Evolutionary conservation across 2,888 invertebrate genomes (phyloP).

Genomic region (Drosophila merina): DNA sequence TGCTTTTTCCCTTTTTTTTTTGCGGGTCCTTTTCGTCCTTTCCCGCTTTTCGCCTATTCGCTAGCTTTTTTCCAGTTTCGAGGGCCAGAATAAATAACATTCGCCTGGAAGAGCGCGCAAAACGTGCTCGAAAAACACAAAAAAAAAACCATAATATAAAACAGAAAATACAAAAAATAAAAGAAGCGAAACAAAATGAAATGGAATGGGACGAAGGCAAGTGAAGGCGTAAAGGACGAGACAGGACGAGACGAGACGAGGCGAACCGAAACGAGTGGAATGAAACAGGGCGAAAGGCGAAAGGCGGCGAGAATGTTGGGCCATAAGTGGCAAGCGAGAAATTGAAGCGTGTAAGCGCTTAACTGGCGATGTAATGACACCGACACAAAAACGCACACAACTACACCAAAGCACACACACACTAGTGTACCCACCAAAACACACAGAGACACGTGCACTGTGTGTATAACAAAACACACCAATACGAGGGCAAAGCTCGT

Average conservation of each 20-base stretch:
- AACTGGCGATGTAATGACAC: constrained; percentile 66
- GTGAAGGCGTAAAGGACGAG: background rate
- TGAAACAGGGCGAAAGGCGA: constrained; percentile 25
- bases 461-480: constrained; percentile 37
- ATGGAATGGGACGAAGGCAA: background rate
- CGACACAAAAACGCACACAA: constrained; percentile 19
- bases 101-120: constrained; percentile 50
- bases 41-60: constrained; percentile 8
- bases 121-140: constrained; percentile 13
- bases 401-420: background rate
- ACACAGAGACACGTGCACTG: constrained; percentile 7
- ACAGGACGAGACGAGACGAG: background rate
- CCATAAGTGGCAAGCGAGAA: constrained; percentile 64
- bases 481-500: constrained; percentile 28
- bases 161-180: constrained; percentile 9
- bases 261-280: constrained; percentile 6
- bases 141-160: constrained; percentile 6
- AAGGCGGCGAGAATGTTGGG: constrained; percentile 55
- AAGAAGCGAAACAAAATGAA: constrained; percentile 8
- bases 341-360: constrained; percentile 79
- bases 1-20: background rate
- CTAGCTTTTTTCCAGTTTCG: constrained; percentile 32
- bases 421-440: background rate
- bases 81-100: constrained; percentile 40
- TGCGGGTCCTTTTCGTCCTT: constrained; percentile 1